These are phyloP conservation scores for Pipa parva DNA, from an alignment of 2,113 vertebrate genomes.

Conservation along the genomic window DNA sequence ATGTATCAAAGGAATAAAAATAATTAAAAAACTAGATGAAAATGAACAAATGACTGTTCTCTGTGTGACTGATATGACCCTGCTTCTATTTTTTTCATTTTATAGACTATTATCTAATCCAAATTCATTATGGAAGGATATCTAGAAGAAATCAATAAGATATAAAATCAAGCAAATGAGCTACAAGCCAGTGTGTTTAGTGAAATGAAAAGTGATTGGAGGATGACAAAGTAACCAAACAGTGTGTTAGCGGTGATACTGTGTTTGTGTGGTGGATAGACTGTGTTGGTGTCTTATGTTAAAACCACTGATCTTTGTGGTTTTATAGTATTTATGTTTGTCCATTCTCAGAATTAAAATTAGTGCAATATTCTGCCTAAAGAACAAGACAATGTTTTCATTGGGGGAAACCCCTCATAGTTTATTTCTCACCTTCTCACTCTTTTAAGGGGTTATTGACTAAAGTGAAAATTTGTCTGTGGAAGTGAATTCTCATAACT, in stretches of 20 bases:
- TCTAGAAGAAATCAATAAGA: conserved; percentile 29
- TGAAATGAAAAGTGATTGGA: not conserved
- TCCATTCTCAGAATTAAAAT: not conserved
- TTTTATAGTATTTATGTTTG: not conserved
- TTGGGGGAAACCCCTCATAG: no score
- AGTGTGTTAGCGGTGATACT: conserved; percentile 17
- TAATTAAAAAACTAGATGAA: not conserved
- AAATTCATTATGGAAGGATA: conserved; percentile 18
- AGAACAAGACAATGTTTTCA: not conserved
- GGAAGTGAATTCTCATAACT: no score
- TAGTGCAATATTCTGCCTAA: not conserved
- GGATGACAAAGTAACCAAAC: not conserved
- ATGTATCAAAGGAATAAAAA: not conserved
- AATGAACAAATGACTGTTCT: not conserved
- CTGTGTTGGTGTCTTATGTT: not conserved
- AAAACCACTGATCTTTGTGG: no score
- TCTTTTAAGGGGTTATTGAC: no score
- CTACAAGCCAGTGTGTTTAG: not conserved
- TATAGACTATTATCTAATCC: conserved; percentile 9
- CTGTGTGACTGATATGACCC: not conserved
- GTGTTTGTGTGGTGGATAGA: not conserved
- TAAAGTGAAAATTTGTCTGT: no score
- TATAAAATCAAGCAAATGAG: not conserved
- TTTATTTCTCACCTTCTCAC: no score
- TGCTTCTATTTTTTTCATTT: conserved; percentile 5